Conservation (phyloP, 2,888 invertebrate genomes). For the Drosophila fungiperda region DNA sequence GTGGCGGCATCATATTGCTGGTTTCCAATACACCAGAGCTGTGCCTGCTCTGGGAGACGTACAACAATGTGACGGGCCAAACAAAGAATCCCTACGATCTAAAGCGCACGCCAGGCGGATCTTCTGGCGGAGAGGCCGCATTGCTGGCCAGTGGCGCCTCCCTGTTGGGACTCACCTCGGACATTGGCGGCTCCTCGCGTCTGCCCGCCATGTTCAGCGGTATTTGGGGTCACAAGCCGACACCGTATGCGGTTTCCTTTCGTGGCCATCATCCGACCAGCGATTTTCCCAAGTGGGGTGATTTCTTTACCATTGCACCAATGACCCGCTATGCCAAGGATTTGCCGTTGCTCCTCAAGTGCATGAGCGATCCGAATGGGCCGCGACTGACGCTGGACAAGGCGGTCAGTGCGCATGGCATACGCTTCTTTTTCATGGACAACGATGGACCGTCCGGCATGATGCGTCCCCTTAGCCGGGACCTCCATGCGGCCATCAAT, state of each 20-base stretch:
- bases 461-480: constrained; percentile 85
- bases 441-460: constrained; percentile 90
- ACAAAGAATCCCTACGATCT: constrained; percentile 96
- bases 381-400: constrained; percentile 86
- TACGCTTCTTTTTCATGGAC: constrained; percentile 93
- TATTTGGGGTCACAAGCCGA: constrained; percentile 96
- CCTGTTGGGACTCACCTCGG: constrained; percentile 93
- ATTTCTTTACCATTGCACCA: constrained; percentile 93
- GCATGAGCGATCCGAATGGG: constrained; percentile 87
- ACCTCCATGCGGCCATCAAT: constrained; percentile 84
- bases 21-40: constrained; percentile 96
- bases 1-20: constrained; percentile 93
- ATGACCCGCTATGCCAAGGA: constrained; percentile 95
- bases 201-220: constrained; percentile 96
- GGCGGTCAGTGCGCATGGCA: constrained; percentile 86
- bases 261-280: constrained; percentile 90
- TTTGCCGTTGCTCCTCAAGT: constrained; percentile 90
- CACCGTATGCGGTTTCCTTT: constrained; percentile 88
- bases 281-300: constrained; percentile 87
- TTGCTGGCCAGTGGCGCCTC: constrained; percentile 92
- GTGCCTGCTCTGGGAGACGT: constrained; percentile 96
- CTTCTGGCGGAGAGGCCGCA: constrained; percentile 94
- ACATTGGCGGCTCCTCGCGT: constrained; percentile 95
- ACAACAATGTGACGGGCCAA: constrained; percentile 93
- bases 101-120: constrained; percentile 92